Evolutionary conservation across 2,797 vertebrate species (phyloP).

Genomic region (Macrochelys suwanniensis): DNA sequence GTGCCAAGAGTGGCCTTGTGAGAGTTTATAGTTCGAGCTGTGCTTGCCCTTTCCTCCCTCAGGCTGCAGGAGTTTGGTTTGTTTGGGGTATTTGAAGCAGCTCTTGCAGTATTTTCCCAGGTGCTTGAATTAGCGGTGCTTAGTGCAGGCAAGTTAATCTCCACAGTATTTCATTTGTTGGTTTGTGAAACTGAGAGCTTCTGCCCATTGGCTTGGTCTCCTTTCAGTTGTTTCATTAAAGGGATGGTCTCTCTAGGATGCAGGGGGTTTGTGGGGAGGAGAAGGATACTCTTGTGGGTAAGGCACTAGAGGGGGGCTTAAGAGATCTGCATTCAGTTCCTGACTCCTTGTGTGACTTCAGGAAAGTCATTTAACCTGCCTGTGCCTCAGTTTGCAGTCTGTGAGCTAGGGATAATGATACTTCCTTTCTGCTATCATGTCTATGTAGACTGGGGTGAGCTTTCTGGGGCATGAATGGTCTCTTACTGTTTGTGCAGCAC

Average conservation of each 20-base stretch:
- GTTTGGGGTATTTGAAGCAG: rapidly evolving
- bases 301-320: neutral
- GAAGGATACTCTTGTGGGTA: neutral
- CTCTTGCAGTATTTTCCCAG: neutral
- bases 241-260: neutral
- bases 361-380: neutral
- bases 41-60: neutral
- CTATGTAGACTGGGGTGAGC: neutral
- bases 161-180: neutral
- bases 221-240: neutral
- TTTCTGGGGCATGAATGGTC: neutral
- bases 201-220: neutral
- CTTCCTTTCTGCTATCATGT: neutral
- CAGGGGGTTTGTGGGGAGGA: neutral
- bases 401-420: neutral
- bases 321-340: neutral
- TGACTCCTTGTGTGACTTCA: neutral
- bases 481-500: neutral
- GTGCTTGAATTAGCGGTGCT: neutral
- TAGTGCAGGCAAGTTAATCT: neutral
- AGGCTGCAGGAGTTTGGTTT: neutral
- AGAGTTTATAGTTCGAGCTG: neutral
- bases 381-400: neutral
- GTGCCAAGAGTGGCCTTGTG: neutral
- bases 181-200: too few species aligned